phyloP scores from a whole-genome alignment of 2,113 vertebrate genomes.

The Galbula dea region DNA sequence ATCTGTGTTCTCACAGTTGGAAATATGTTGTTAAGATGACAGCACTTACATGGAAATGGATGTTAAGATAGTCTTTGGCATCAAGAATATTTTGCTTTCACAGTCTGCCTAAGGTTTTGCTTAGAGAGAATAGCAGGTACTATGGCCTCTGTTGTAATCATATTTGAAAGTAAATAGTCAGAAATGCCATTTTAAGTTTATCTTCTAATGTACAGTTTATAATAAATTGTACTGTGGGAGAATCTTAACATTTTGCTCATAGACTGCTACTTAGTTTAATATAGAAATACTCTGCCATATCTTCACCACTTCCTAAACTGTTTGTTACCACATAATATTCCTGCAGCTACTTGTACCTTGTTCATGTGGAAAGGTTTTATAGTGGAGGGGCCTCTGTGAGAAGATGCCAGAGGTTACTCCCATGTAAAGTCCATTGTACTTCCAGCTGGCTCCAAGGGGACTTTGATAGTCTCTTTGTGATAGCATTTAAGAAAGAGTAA shows the following conservation, averaged over 20 bases:
- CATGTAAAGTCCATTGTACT: too few relatives aligned
- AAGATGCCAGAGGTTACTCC: background rate
- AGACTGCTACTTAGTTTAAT: background rate
- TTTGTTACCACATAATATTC: background rate
- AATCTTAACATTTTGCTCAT: background rate
- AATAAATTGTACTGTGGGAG: background rate
- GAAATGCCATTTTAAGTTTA: background rate
- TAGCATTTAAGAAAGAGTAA: background rate
- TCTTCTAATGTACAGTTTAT: background rate
- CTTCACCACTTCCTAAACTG: background rate
- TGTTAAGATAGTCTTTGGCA: background rate
- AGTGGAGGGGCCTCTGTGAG: background rate
- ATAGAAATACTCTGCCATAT: background rate
- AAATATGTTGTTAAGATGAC: constrained; percentile 41
- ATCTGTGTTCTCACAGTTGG: constrained; percentile 38
- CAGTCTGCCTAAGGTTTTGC: background rate
- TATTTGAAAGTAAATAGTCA: constrained; percentile 8
- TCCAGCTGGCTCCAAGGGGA: background rate
- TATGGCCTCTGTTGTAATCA: background rate
- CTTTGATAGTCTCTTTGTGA: background rate
- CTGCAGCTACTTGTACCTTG: background rate
- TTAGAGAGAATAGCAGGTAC: background rate
- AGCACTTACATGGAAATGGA: constrained; percentile 10
- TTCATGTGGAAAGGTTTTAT: background rate
- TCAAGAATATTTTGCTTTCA: background rate